A percentile compares a stretch with the other conserved stretches of the same genome.
phyloP scores from a whole-genome alignment of 2,113 vertebrate genomes.

The Myotis yumanensis region DNA sequence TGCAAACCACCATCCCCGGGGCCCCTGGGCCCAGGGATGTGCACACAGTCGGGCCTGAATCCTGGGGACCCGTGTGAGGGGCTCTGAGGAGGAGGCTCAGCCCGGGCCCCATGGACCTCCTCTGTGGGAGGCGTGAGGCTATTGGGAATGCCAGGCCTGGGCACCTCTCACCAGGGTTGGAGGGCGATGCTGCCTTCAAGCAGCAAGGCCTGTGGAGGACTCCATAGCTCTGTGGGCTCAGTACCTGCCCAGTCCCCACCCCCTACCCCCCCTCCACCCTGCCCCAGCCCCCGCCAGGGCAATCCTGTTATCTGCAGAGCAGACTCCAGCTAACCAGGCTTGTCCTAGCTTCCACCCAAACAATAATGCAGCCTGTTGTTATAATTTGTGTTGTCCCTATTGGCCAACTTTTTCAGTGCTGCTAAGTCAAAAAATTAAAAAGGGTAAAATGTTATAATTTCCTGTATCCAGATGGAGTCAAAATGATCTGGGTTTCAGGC shows the following conservation, averaged over 20 bases:
- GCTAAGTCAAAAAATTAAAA: not conserved
- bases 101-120: too few species aligned
- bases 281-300: too few species aligned
- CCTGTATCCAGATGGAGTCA: not conserved
- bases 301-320: not conserved
- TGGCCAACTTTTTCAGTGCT: not conserved
- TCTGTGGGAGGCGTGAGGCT: too few species aligned
- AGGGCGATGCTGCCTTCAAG: not conserved
- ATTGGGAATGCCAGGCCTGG: fast-evolving
- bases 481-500: not conserved
- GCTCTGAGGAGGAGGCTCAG: too few species aligned
- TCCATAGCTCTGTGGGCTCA: too few species aligned
- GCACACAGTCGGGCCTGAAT: not conserved
- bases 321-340: not conserved
- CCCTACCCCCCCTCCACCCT: too few species aligned
- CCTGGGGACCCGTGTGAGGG: not conserved
- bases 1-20: not conserved
- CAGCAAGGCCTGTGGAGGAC: not conserved
- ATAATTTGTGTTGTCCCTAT: not conserved
- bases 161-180: not conserved
- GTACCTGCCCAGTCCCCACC: too few species aligned
- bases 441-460: not conserved
- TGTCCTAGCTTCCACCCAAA: not conserved
- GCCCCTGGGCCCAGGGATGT: too few species aligned
- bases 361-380: not conserved